Base-by-base conservation (phyloP, 1,140 invertebrate species). In the Agrypnia vestita region DNA sequence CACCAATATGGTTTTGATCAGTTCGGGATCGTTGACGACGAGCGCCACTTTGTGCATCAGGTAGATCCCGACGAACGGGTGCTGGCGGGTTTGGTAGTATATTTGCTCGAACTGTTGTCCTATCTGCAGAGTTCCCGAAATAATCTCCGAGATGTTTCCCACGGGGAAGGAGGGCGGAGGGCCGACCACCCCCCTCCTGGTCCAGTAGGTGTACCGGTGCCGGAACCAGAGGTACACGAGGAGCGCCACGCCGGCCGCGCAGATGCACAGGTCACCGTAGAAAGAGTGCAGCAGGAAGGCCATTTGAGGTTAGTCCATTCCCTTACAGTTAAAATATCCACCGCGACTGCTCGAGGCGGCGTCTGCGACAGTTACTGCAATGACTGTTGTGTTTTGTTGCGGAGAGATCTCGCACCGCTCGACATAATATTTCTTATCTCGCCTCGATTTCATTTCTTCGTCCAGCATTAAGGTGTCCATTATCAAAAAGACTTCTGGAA, bases 1-100 rank as follows among this genome's bases (percentile, higher is more conserved):
- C 4, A 91, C 86, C 0, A 91, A 77, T 56, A 92, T 88, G 17
- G 84, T 72, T 76, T 90, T 90, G 3, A 90, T 86, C 4, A 92
- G 72, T 17, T 91, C 88, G 8, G 89, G 86, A 84, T 92, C 90
- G 4, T 88, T 85, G 0, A 91, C 82, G 4, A 92, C 82, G 6
- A 91, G 78, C 12, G 84, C 84, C 0, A 88, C 88, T 69, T 87
- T 85, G 75, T 87, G 82, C 44, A 90, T 87, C 43, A 87, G 85
- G 67, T 89, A 91, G 83, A 89, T 79, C 15, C 85, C 90, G 21
- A 87, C 85, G 67, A 86, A 89, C 0, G 86, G 87, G 62, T 87
- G 84, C 77, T 86, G 84, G 78, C 87, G 87, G 43, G 86, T 87
- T 61, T 86, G 83, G 55, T 84, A 84, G 78, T 89, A 89, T 72